These are phyloP conservation scores for Cladorhizidae sp. DNA, from an alignment of 37 sponge, comb jelly and placozoan species.

Conservation along the genomic window DNA sequence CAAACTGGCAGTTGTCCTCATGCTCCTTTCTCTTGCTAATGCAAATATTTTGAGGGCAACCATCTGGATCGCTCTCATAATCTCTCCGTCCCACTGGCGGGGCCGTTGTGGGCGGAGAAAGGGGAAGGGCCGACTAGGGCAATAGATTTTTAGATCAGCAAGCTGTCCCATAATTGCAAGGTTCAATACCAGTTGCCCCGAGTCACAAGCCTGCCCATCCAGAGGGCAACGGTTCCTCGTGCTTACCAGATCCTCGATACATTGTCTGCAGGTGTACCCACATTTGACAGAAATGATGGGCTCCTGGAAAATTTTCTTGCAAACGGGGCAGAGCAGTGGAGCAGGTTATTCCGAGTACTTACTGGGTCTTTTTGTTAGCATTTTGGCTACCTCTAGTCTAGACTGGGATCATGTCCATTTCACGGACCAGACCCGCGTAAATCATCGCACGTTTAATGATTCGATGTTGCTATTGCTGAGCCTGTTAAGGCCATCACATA, in stretches of 20 bases:
- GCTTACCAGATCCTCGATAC: conserved; percentile 44
- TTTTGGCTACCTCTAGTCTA: background rate
- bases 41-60: conserved; percentile 72
- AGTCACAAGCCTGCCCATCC: conserved; percentile 62
- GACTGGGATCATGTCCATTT: no score
- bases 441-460: no score
- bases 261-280: conserved; percentile 89
- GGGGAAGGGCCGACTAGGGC: conserved; percentile 56
- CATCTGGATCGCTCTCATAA: conserved; percentile 53
- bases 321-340: conserved; percentile 72
- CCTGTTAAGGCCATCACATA: no score
- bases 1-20: conserved; percentile 64
- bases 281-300: conserved; percentile 91
- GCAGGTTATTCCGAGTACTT: conserved; percentile 73
- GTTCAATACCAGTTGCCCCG: conserved; percentile 74
- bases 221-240: conserved; percentile 58
- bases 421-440: no score
- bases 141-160: conserved; percentile 80
- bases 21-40: conserved; percentile 71
- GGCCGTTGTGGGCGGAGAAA: background rate
- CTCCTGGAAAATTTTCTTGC: conserved; percentile 64
- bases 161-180: conserved; percentile 82
- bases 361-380: conserved; percentile 16
- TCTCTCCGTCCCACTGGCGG: no score
- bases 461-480: no score